Conservation (phyloP, 1,140 invertebrate genomes). For the Helicoverpa armigera region DNA sequence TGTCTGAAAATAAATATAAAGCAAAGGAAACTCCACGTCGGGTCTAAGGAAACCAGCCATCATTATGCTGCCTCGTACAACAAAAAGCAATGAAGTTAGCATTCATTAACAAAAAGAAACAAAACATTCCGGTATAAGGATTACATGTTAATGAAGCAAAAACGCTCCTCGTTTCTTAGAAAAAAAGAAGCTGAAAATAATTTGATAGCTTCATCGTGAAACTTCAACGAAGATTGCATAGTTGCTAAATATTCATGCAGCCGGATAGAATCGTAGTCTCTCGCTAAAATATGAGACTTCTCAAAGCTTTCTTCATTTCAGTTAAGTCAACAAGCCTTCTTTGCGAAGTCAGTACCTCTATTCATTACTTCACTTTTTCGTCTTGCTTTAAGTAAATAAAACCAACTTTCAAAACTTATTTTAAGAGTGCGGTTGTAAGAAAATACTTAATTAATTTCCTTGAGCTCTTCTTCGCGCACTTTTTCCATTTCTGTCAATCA, state of each 20-base stretch:
- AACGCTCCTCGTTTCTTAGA: not conserved
- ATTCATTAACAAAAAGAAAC: slow-evolving; percentile 40
- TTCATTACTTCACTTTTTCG: slow-evolving; percentile 29
- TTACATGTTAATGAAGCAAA: slow-evolving; percentile 31
- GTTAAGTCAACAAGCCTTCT: slow-evolving; percentile 39
- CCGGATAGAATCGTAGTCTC: slow-evolving; percentile 31
- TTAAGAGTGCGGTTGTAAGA: not conserved
- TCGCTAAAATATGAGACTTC: slow-evolving; percentile 19
- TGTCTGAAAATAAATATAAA: slow-evolving; percentile 21
- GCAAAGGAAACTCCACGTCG: slow-evolving; percentile 29
- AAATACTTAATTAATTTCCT: slow-evolving; percentile 1
- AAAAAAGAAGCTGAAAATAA: slow-evolving; percentile 18
- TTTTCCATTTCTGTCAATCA: slow-evolving; percentile 36
- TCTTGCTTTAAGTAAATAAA: slow-evolving; percentile 19
- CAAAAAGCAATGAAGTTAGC: slow-evolving; percentile 30
- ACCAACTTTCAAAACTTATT: slow-evolving; percentile 1
- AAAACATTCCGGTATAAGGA: slow-evolving; percentile 25
- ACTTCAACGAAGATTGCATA: slow-evolving; percentile 27
- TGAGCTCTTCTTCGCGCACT: not conserved
- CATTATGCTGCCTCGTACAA: slow-evolving; percentile 17
- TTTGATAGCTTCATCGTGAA: slow-evolving; percentile 37
- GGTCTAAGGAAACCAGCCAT: slow-evolving; percentile 27
- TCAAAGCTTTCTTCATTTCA: slow-evolving; percentile 40
- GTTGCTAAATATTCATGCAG: slow-evolving; percentile 41
- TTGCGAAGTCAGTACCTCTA: slow-evolving; percentile 9